Percentiles rank a stretch among this genome's conserved stretches.
Conservation (phyloP, 2,888 invertebrate genomes). For the Caenorhabditis sp. region DNA sequence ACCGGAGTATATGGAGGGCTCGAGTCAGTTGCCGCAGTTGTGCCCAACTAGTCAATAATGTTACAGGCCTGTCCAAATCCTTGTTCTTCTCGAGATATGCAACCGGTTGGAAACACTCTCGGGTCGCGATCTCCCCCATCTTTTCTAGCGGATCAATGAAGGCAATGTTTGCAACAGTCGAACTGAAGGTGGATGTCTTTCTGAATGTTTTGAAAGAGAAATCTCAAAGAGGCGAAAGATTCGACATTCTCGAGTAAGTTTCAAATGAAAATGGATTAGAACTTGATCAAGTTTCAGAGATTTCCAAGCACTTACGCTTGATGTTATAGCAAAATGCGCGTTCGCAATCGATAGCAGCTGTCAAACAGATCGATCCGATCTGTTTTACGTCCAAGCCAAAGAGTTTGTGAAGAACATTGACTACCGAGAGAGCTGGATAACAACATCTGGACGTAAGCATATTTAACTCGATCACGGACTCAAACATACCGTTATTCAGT, state of each 20-base stretch:
- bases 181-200: slow-evolving; percentile 44
- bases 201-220: slow-evolving; percentile 56
- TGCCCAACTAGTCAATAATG: not conserved
- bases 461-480: not conserved
- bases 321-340: slow-evolving; percentile 70
- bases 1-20: slow-evolving; percentile 25
- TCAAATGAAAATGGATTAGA: not conserved
- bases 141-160: slow-evolving; percentile 51
- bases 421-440: slow-evolving; percentile 14
- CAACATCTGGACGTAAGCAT: not conserved
- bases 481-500: not conserved
- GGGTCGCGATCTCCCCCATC: slow-evolving; percentile 10
- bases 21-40: slow-evolving; percentile 4
- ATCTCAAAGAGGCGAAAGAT: slow-evolving; percentile 21
- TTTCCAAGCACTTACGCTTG: slow-evolving; percentile 70
- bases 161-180: slow-evolving; percentile 42
- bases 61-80: not conserved
- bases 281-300: slow-evolving; percentile 61
- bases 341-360: slow-evolving; percentile 66
- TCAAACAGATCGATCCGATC: slow-evolving; percentile 57
- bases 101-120: slow-evolving; percentile 20
- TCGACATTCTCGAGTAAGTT: slow-evolving; percentile 66
- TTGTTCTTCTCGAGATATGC: slow-evolving; percentile 6
- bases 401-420: slow-evolving; percentile 5
- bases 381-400: slow-evolving; percentile 29